Evolutionary conservation across 2,888 invertebrate species (phyloP), one percentile per base, ranked within the genome.

Genomic region (Apotomis capreana): DNA sequence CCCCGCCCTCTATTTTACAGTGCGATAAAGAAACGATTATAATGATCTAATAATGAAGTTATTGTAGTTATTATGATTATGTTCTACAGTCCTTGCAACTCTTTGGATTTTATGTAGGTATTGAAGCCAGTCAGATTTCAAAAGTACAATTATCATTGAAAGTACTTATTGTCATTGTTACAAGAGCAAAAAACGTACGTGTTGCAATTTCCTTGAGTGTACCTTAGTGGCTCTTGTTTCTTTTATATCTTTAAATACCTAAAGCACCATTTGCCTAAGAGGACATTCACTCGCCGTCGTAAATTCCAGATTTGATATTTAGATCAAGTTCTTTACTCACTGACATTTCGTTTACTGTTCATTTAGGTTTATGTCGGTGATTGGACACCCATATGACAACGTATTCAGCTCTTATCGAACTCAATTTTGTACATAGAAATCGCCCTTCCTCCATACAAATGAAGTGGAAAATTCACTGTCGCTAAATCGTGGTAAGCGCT

Each of bases 341-440:
- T 71, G 70, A 61, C 67, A 71, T 71, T 71, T 71, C 70, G 40
- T 10, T 59, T 46, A 70, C 37, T 51, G 63, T 40, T 55, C 62
- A 62, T 69, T 62, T 62, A 37, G 10, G 57, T 26, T 69, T 67
- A 46, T 59, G 59, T 60, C 36, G 61, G 64, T 58, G 46, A 70
- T 64, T 51, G 44, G 62, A 68, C 68, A 49, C 57, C 12, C 40
- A 26, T 15, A 44, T 8, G n/a, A 55, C 44, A 52, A 15, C 13
- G 15, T 5, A 26, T 15, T 49, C 49, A 51, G 36, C n/a, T 15
- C 6, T 26, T 57, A 51, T 52, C 12, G 12, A 51, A 62, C 10
- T 44, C 15, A 15, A 40, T 26, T 57, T 10, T 46, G 26, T 46
- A 46, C 51, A 9, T 51, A 10, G 37, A 37, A 63, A n/a, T n/a